Evolutionary conservation across 2,797 vertebrate species (phyloP), one percentile per base, ranked within the genome.

Genomic region (Holocentrus rufus): DNA sequence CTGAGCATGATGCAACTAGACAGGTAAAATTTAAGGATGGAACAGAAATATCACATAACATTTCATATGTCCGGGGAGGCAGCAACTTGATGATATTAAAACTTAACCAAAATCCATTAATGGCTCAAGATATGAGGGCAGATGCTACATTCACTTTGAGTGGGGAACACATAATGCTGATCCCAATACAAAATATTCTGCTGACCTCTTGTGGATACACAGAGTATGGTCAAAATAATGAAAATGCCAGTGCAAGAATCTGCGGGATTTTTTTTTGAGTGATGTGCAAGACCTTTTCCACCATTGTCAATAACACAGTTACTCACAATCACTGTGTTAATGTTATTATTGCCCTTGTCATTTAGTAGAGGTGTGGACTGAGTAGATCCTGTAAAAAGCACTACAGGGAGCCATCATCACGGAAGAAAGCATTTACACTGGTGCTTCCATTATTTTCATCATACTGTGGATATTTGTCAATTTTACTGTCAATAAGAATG

Each of bases 191-290:
- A 63, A 20, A 65, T 65, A 36, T 85, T 85, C 79, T 65, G 78
- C 85, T 89, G 87, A 82, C 87, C 88, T 89, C 88, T 84, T 83
- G 80, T 86, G 86, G 82, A 68, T 69, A 80, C 52, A 79, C 64
- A 72, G 15, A 18, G 53, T 60, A 86, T 77, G 73, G 31, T 74
- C 71, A 49, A 83, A 79, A 84, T 64, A 75, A 90, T 81, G 69
- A 53, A 83, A 59, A 59, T 71, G 57, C 77, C 72, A 76, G 49
- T 81, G 57, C 83, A 75, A 82, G 73, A 76, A 82, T 85, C 69
- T 77, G 74, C 82, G 81, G 81, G 64, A 65, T 27, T 27, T 67
- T 74, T 61, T 52, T 59, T 42, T 18, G 57, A 70, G 18, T 47
- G 76, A 30, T 67, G 79, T 82, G 61, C 34, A 69, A 52, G 13